phyloP scores from a whole-genome alignment of 1,140 invertebrate species.

The Heliconius himera region DNA sequence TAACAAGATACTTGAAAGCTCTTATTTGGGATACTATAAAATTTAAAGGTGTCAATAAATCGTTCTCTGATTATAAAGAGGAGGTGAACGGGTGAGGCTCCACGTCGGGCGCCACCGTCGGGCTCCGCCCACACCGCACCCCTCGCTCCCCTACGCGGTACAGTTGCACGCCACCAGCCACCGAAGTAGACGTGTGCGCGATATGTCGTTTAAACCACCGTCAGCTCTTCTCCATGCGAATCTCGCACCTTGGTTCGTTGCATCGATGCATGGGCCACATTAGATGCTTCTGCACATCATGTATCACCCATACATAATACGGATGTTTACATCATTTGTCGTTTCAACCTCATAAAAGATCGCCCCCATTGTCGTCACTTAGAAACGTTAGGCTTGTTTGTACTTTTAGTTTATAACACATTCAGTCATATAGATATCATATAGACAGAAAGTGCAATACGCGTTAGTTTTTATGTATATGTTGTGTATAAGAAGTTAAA shows the following conservation, averaged over 20 bases:
- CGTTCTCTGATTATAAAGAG: conserved; percentile 69
- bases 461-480: conserved; percentile 11
- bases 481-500: not conserved
- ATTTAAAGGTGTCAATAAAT: conserved; percentile 60
- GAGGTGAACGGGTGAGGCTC: conserved; percentile 57
- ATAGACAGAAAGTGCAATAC: not conserved
- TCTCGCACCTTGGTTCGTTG: conserved; percentile 74
- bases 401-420: conserved; percentile 38
- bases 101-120: conserved; percentile 59
- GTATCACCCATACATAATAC: conserved; percentile 56
- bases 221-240: conserved; percentile 69
- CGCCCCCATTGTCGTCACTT: conserved; percentile 43
- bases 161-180: conserved; percentile 71
- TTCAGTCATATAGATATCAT: conserved; percentile 22
- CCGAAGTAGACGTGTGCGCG: conserved; percentile 66
- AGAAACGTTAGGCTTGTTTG: conserved; percentile 55
- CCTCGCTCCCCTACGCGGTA: conserved; percentile 43
- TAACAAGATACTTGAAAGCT: not conserved
- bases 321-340: conserved; percentile 46
- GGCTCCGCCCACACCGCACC: conserved; percentile 52
- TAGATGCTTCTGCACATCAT: conserved; percentile 77
- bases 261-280: conserved; percentile 76
- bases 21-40: conserved; percentile 30
- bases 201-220: conserved; percentile 65
- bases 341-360: conserved; percentile 39